Evolutionary conservation across 2,113 vertebrate genomes (phyloP).

Genomic region (Cinclus mexicanus): DNA sequence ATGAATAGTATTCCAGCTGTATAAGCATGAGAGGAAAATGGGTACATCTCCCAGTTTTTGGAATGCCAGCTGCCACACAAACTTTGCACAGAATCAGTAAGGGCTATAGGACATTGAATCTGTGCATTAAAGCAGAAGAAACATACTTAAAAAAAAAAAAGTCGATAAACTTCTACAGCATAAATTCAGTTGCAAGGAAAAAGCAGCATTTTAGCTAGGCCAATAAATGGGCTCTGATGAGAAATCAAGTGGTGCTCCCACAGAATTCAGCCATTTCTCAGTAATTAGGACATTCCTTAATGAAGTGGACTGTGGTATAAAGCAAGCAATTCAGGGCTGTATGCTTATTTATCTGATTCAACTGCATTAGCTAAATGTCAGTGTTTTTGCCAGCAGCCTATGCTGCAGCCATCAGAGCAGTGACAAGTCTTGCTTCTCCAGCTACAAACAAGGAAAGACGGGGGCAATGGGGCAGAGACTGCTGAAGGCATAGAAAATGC

Average conservation of each 20-base stretch:
- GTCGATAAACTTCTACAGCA: background rate
- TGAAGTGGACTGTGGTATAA: background rate
- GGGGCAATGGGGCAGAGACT: background rate
- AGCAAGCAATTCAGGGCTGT: background rate
- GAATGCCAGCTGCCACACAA: background rate
- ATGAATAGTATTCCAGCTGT: background rate
- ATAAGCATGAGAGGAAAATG: background rate
- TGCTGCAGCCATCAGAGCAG: background rate
- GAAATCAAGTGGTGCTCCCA: background rate
- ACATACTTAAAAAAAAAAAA: background rate
- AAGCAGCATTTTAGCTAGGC: background rate
- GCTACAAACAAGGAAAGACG: background rate
- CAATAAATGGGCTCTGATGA: background rate
- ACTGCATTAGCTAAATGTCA: background rate
- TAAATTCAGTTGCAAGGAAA: background rate
- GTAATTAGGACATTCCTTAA: background rate
- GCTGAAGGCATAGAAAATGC: background rate
- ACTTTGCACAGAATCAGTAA: background rate
- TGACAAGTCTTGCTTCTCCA: background rate
- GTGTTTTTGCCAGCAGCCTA: background rate
- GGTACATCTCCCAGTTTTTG: background rate
- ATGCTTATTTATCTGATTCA: background rate
- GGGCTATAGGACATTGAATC: background rate
- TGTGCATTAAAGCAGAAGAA: background rate
- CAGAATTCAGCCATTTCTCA: background rate